phyloP scores from a whole-genome alignment of 2,797 vertebrate species.

The Petrocephalus sullivani region DNA sequence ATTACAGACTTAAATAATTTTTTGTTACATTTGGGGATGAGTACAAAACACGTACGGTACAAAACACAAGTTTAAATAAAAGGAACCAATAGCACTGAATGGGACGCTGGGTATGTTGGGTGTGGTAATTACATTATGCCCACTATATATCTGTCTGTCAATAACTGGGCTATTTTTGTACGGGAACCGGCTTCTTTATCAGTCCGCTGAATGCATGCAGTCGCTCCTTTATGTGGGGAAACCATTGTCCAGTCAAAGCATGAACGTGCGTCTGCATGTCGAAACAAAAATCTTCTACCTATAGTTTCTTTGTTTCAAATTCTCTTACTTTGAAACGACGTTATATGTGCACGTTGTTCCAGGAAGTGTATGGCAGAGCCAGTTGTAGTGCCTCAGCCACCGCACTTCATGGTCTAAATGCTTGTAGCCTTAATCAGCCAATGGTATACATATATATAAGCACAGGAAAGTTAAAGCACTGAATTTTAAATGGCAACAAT shows the following conservation, averaged over 20 bases:
- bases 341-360: neutral
- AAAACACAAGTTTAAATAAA: neutral
- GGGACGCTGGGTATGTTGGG: neutral
- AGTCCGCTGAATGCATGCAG: neutral
- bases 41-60: neutral
- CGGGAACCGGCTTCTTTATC: no score
- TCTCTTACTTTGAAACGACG: neutral
- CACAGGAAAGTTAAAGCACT: neutral
- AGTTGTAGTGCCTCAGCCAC: neutral
- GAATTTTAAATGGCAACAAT: neutral
- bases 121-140: neutral
- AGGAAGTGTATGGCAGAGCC: neutral
- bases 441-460: neutral
- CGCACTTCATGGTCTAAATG: neutral
- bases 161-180: neutral
- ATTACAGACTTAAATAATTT: neutral
- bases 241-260: neutral
- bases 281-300: neutral
- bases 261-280: neutral
- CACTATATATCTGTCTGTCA: neutral
- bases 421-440: neutral
- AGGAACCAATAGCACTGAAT: neutral
- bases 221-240: neutral
- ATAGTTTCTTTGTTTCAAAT: neutral
- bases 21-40: neutral